Conservation (phyloP, 2,797 vertebrate species). For the Scolopax rusticola region DNA sequence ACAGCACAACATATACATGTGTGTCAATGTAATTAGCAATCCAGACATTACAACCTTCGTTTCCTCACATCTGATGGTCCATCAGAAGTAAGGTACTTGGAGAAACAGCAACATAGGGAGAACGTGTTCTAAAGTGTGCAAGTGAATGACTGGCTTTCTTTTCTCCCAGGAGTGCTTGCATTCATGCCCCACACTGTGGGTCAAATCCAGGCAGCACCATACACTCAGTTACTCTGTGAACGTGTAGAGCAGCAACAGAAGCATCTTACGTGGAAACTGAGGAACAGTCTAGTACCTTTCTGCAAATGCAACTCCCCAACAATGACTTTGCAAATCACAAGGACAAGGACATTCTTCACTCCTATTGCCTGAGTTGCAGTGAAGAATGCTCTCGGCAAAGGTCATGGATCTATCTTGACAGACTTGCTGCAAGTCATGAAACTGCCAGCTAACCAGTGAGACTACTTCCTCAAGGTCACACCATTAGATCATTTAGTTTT, state of each 20-base stretch:
- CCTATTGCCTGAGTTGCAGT: background rate
- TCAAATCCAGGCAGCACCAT: background rate
- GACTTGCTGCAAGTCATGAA: background rate
- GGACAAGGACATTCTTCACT: background rate
- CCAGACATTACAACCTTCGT: background rate
- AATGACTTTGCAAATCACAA: background rate
- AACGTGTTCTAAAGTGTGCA: fast-evolving
- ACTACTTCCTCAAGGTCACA: background rate
- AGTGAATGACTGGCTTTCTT: background rate
- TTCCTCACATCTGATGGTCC: background rate
- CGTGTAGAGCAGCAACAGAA: background rate
- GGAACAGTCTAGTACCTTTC: background rate
- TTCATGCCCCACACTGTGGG: fast-evolving
- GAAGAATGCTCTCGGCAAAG: background rate
- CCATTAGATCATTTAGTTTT: background rate
- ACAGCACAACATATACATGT: fast-evolving
- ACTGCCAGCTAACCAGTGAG: background rate
- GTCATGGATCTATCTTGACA: background rate
- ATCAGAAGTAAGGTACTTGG: background rate
- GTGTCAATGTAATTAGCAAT: background rate
- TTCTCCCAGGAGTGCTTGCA: background rate
- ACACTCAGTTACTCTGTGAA: background rate
- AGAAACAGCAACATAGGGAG: background rate
- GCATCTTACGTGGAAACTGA: background rate
- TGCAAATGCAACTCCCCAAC: background rate